Evolutionary conservation across 2,113 vertebrate species (phyloP).

Genomic region (Ciconia boyciana): DNA sequence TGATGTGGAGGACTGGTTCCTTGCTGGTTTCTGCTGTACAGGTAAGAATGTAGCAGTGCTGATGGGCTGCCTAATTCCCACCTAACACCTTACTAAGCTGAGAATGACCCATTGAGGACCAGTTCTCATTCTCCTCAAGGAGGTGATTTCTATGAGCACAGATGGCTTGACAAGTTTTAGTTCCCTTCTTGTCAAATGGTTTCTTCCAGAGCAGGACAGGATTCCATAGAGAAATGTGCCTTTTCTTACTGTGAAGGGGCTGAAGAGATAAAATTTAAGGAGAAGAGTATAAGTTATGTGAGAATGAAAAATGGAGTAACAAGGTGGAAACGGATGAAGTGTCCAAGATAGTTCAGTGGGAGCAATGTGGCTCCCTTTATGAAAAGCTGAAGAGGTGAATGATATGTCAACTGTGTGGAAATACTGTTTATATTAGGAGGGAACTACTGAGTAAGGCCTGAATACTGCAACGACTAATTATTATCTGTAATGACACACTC

Average conservation of each 20-base stretch:
- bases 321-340: not conserved
- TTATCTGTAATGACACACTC: not conserved
- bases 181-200: not conserved
- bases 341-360: not conserved
- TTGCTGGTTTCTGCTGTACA: not conserved
- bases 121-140: not conserved
- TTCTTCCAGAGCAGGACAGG: not conserved
- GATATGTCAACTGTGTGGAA: not conserved
- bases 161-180: not conserved
- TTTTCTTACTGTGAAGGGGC: not conserved
- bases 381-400: not conserved
- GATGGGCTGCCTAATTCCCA: not conserved
- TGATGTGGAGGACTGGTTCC: not conserved
- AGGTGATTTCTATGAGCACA: not conserved
- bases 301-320: not conserved
- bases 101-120: not conserved
- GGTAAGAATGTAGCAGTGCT: not conserved
- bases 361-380: not conserved
- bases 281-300: not conserved
- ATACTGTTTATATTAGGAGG: not conserved
- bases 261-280: not conserved
- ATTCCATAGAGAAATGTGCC: not conserved
- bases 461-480: not conserved
- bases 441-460: not conserved
- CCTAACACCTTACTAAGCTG: not conserved